Evolutionary conservation across 2,888 invertebrate genomes (phyloP).

Genomic region (Melanophora roralis): DNA sequence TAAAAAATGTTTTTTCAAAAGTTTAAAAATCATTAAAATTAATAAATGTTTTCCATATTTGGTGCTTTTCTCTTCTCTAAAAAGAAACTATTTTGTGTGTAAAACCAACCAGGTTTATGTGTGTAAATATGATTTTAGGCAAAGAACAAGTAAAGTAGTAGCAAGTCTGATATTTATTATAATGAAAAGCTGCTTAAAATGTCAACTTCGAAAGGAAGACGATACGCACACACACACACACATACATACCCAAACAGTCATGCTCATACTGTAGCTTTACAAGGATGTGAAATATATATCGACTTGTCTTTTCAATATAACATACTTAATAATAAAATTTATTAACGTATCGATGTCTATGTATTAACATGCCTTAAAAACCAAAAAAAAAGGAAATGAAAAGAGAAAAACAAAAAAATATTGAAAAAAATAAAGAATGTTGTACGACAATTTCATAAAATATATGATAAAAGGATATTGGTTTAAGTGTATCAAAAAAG

Average conservation of each 20-base stretch:
- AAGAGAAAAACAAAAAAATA: neutral
- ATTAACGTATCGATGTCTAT: slow-evolving; percentile 41
- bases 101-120: neutral
- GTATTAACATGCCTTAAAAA: slow-evolving; percentile 29
- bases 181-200: slow-evolving; percentile 77
- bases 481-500: slow-evolving; percentile 8
- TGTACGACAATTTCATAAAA: neutral
- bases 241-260: neutral
- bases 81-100: neutral
- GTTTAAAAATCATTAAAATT: neutral
- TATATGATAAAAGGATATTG: slow-evolving; percentile 22
- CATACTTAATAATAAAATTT: neutral
- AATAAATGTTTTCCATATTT: neutral
- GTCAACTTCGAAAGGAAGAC: slow-evolving; percentile 70
- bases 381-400: neutral
- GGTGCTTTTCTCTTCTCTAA: neutral
- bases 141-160: neutral
- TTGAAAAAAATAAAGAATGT: slow-evolving; percentile 4
- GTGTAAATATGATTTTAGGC: neutral
- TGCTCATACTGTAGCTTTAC: neutral
- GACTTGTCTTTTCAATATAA: neutral
- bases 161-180: slow-evolving; percentile 63
- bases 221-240: neutral
- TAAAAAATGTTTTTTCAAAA: neutral
- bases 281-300: neutral